Conservation (phyloP, 2,113 vertebrate species). For the Nymphicus hollandicus region DNA sequence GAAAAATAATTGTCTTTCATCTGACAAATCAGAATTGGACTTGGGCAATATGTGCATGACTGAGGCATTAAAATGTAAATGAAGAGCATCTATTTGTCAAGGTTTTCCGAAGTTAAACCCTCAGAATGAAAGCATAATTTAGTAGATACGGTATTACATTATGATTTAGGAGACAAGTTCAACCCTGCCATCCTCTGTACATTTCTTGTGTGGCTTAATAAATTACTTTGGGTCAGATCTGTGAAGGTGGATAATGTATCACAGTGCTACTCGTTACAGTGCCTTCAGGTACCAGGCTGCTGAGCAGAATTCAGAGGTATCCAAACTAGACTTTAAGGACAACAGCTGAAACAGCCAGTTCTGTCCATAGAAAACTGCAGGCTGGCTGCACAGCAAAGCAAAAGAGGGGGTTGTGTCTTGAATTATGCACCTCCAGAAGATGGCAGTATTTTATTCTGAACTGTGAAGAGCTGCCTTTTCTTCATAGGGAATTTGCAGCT, state of each 20-base stretch:
- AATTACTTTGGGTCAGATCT: background rate
- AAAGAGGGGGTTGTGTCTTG: rapidly evolving
- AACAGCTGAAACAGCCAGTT: background rate
- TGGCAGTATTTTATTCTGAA: background rate
- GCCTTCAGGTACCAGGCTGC: background rate
- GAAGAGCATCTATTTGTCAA: background rate
- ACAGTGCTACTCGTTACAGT: background rate
- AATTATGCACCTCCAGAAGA: background rate
- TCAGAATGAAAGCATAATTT: background rate
- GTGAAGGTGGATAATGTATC: background rate
- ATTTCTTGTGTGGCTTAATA: background rate
- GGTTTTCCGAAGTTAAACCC: background rate
- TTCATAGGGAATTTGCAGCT: background rate
- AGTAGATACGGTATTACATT: background rate
- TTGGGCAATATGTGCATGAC: background rate
- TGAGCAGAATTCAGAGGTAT: background rate
- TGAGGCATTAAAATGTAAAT: background rate
- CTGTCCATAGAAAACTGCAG: background rate
- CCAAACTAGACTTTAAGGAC: background rate
- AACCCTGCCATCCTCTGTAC: rapidly evolving
- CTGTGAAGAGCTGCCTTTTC: background rate
- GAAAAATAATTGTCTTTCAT: background rate
- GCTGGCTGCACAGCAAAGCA: background rate
- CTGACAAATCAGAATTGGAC: background rate
- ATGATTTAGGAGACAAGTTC: background rate